These are phyloP conservation scores for Buphagus erythrorhynchus DNA, from an alignment of 2,797 vertebrate genomes.

Conservation along the genomic window DNA sequence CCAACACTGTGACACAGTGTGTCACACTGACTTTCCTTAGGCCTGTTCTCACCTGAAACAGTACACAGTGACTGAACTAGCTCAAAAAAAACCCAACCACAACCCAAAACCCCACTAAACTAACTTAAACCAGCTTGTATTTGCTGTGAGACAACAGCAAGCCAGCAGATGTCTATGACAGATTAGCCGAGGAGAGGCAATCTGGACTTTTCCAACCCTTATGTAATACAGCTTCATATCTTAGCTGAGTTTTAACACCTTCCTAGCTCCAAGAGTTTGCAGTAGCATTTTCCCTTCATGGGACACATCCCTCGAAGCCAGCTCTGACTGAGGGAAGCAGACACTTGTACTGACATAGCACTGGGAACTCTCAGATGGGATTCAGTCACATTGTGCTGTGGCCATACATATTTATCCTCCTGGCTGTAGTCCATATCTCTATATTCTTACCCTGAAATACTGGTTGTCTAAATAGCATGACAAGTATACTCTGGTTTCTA, in stretches of 20 bases:
- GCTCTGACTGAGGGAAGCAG: not conserved
- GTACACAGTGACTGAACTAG: not conserved
- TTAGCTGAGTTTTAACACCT: conserved; percentile 10
- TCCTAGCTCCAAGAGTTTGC: not conserved
- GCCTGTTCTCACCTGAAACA: not conserved
- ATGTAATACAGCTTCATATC: not conserved
- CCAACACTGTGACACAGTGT: no score
- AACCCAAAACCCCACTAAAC: not conserved
- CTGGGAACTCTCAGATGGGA: not conserved
- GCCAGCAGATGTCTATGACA: conserved; percentile 48
- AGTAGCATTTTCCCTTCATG: not conserved
- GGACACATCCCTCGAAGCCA: fast-evolving
- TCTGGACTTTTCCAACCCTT: not conserved
- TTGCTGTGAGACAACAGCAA: conserved; percentile 12
- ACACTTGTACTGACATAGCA: not conserved
- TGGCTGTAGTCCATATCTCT: not conserved
- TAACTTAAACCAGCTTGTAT: not conserved
- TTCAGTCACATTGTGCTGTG: not conserved
- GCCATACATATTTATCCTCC: not conserved
- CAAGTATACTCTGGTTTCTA: not conserved
- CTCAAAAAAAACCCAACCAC: not conserved
- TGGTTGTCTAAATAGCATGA: not conserved
- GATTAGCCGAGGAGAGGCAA: not conserved
- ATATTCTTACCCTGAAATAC: not conserved
- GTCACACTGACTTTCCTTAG: not conserved